Evolutionary conservation across 2,888 invertebrate genomes (phyloP).

Genomic region (Meteorus cinctellus): DNA sequence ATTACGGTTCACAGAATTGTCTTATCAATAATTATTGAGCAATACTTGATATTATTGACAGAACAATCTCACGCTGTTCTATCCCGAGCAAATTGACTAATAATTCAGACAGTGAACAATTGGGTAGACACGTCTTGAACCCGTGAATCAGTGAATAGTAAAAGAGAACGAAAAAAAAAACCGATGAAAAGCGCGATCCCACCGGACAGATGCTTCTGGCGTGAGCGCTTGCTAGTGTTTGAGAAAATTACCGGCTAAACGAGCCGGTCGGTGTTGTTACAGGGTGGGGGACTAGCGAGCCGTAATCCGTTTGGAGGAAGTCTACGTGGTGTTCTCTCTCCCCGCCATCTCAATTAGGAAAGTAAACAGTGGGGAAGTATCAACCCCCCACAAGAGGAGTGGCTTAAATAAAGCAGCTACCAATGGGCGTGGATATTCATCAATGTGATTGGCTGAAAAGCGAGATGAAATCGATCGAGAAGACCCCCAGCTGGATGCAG

Average conservation of each 20-base stretch:
- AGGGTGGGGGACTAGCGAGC: slow-evolving; percentile 51
- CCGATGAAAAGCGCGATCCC: slow-evolving; percentile 45
- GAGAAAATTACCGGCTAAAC: slow-evolving; percentile 73
- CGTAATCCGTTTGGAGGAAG: slow-evolving; percentile 21
- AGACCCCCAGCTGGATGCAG: slow-evolving; percentile 28
- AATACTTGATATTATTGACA: neutral
- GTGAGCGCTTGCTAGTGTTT: slow-evolving; percentile 72
- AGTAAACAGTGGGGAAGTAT: slow-evolving; percentile 38
- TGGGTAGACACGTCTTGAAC: neutral
- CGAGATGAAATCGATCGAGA: slow-evolving; percentile 35
- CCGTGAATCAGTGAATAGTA: neutral
- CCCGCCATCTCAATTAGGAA: slow-evolving; percentile 32
- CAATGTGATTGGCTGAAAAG: slow-evolving; percentile 40
- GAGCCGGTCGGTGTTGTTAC: slow-evolving; percentile 59
- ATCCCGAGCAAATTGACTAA: neutral
- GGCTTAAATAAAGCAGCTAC: slow-evolving; percentile 29
- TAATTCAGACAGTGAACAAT: neutral
- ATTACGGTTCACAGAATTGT: neutral
- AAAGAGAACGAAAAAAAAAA: slow-evolving; percentile 33
- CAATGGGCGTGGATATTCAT: slow-evolving; percentile 23
- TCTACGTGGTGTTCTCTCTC: slow-evolving; percentile 16
- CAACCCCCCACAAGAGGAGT: slow-evolving; percentile 34
- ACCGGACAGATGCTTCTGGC: slow-evolving; percentile 67
- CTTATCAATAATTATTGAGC: slow-evolving; percentile 9
- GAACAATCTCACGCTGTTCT: slow-evolving; percentile 1